phyloP scores from a whole-genome alignment of 2,113 vertebrate species.

The Hipposideros armiger region DNA sequence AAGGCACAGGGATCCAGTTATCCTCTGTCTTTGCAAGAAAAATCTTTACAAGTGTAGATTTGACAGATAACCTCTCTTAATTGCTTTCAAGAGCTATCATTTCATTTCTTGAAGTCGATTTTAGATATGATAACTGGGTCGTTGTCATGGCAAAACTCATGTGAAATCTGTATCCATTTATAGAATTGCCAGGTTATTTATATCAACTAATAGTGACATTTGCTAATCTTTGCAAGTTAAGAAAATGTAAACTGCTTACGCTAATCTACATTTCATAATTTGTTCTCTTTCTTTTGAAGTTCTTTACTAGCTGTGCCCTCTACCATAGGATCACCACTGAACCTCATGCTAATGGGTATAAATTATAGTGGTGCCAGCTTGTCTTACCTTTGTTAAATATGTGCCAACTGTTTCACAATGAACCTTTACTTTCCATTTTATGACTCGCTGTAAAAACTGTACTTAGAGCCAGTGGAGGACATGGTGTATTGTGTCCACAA shows the following conservation, averaged over 20 bases:
- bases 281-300: conserved; percentile 81
- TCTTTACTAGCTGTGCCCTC: conserved; percentile 77
- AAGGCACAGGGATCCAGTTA: conserved; percentile 8
- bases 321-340: conserved; percentile 41
- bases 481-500: background rate
- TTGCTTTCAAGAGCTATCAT: conserved; percentile 22
- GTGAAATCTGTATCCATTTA: background rate
- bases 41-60: conserved; percentile 53
- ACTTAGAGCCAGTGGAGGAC: conserved; percentile 71
- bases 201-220: conserved; percentile 21
- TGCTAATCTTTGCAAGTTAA: conserved; percentile 52
- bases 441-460: conserved; percentile 81
- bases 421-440: conserved; percentile 85
- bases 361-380: conserved; percentile 83
- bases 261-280: conserved; percentile 59
- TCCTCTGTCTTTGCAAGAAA: conserved; percentile 1
- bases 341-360: conserved; percentile 71
- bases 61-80: conserved; percentile 54
- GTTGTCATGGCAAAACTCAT: background rate
- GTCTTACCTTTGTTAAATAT: conserved; percentile 70
- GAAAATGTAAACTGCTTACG: conserved; percentile 63
- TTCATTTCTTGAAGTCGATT: conserved; percentile 51
- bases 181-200: background rate
- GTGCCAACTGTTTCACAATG: conserved; percentile 81
- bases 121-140: background rate